Base-by-base conservation (phyloP, 2,113 vertebrate genomes). In the Egretta garzetta region DNA sequence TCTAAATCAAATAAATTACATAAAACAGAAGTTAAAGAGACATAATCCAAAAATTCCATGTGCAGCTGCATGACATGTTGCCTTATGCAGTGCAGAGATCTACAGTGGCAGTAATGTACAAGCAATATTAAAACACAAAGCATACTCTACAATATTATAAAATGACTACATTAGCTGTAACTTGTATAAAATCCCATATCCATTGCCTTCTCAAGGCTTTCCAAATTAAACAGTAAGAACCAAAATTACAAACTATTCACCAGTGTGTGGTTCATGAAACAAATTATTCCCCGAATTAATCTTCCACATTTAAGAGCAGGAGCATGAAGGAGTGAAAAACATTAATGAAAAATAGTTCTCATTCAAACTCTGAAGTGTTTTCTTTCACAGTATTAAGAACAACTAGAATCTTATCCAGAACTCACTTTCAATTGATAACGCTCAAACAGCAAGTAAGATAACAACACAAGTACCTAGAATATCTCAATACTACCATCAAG, bases 1-100 rank as follows among this genome's bases (percentile, higher is more conserved):
- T 98, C 99, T 99, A 95, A 85, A 86, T 39, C 80, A 96, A 68
- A 86, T 11, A 87, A 75, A 93, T 92, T 12, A 83, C 20, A 93
- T 58, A 86, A 93, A 94, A 73, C 8, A 56, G 59, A 66, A 96
- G 37, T 64, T 96, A 64, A 59, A 82, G 30, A 92, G 19, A 1
- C 5, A 15, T 14, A 81, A 83, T 18, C 6, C 26, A 60, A 66
- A 43, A 70, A 60, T 28, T 32, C 67, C 39, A 9, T 3, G 8
- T 14, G 43, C 64, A 86, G 52, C 14, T 76, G 35, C 53, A 64
- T 4, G 27, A 41, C 23, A 45, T 6, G 17, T 19, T 64, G 32
- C 58, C 26, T 85, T 47, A 47, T 1, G 18, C 49, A 76, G 30
- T 24, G 24, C 21, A 76, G 26, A 67, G 55, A 70, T 13, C 32